A percentile compares a stretch with the other conserved stretches of the same genome.
These are phyloP conservation scores for Lacerta bilineata DNA, from an alignment of 2,797 vertebrate genomes.

Conservation along the genomic window DNA sequence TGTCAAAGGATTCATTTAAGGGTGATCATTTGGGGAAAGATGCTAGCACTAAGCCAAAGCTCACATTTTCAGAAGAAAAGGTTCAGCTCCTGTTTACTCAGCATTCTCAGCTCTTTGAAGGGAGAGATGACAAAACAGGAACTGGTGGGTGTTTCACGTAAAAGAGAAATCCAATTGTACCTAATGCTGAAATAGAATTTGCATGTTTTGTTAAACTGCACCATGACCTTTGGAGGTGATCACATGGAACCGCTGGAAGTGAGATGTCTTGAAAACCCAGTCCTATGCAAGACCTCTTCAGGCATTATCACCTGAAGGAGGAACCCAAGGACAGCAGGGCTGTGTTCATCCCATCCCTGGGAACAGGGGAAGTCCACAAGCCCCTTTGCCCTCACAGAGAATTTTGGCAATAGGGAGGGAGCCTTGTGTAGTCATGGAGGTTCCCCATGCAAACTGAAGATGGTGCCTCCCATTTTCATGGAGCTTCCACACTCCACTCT, in stretches of 20 bases:
- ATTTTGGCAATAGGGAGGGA: too few relatives aligned
- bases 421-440: too few relatives aligned
- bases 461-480: too few relatives aligned
- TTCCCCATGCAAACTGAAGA: too few relatives aligned
- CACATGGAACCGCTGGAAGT: background rate
- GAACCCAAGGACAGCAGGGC: too few relatives aligned
- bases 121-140: conserved; percentile 1
- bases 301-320: too few relatives aligned
- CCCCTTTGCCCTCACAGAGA: too few relatives aligned
- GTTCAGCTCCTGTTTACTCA: background rate
- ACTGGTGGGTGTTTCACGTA: background rate
- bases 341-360: too few relatives aligned
- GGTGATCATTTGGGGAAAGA: background rate
- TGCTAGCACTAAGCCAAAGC: conserved; percentile 6
- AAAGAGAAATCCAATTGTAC: background rate
- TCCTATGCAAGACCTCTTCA: background rate
- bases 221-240: background rate
- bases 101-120: background rate
- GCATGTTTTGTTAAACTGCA: background rate
- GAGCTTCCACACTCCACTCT: too few relatives aligned
- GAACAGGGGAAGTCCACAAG: too few relatives aligned
- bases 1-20: conserved; percentile 12
- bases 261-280: background rate
- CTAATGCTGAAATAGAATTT: background rate
- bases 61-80: conserved; percentile 10